Evolutionary conservation across 2,797 vertebrate species (phyloP), one percentile per base, ranked within the genome.

Genomic region (Sternarchorhynchus goeldii): DNA sequence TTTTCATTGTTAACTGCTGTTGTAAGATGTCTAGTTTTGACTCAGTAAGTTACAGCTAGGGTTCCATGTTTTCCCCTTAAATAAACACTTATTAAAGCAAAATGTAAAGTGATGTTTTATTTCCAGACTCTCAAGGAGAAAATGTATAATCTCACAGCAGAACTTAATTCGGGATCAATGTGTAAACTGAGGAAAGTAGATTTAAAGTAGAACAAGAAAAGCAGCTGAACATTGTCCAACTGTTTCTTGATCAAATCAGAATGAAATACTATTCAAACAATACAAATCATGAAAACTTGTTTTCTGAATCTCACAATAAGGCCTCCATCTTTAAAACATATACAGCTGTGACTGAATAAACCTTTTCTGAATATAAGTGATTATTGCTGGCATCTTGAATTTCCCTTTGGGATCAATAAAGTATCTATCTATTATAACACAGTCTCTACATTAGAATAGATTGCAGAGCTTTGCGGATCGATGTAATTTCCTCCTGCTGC

Each of bases 11-110:
- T 18, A 5, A 25, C 32, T 57, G 62, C 32, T 57, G 62, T 72
- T 68, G 73, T 77, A 25, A 73, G 60, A 16, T 29, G 31, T 55
- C 60, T 67, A 50, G 56, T 58, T 80, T 53, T 65, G 58, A 64
- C 67, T 55, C 39, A 12, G 56, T 60, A 66, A 82, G 58, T 74
- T 86, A 55, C 74, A 78, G 80, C 60, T 83, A 79, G 75, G 78
- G 77, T 82, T 88, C 81, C 86, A 85, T 86, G 75, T 71, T 81
- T 79, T 84, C 81, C 79, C 83, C 73, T 73, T 83, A 84, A 81
- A 82, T 85, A 85, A 76, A 77, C 78, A 83, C 84, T 72, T 83
- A 76, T 88, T 77, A 85, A 83, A 85, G 45, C 45, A 84, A 86
- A 85, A 85, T 25, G 18, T 8, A 5, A 18, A 6, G 16, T 10